Base-by-base conservation (phyloP, 2,113 vertebrate species). In the Puntigrus tetrazona region DNA sequence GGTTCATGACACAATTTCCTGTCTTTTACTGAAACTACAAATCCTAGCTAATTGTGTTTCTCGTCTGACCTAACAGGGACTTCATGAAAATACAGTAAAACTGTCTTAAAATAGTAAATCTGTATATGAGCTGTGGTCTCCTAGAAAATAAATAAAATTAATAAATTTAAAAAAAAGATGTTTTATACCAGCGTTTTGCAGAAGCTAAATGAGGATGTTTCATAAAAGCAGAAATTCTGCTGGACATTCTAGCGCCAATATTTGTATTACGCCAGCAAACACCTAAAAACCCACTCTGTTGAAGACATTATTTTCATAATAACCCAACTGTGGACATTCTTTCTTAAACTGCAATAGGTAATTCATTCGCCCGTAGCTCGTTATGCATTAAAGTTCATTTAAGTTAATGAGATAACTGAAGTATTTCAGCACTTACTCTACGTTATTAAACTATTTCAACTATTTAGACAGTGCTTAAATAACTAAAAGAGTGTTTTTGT, bases 251-350 rank as follows among this genome's bases (percentile, higher is more conserved):
- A 43, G 43, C 2, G 6, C 5, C n/a, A 75, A 25, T n/a, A 31
- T 18, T 52, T 41, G 4, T 43, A n/a, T n/a, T 14, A 45, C 45
- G 16, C 7, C 3, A 9, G 11, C 3, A 80, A 59, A 59, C 9
- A 22, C 20, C 52, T 7, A 31, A 83, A 82, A 86, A 72, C 38
- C 7, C 34, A 45, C 22, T 9, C 7, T 86, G 74, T 87, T 92
- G 59, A 86, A 77, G 80, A 73, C 45, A n/a, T 38, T 38, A 18
- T 18, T 57, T 76, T 77, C 5, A 4, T 16, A 14, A 78, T 78
- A 61, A 36, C 22, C 52, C 7, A 41, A 57, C 38, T 38, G 20
- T 78, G 47, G 38, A 73, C 41, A 25, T 73, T 73, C 69, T 73
- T 3, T 7, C 52, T 22, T 55, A 55, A 20, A 16, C 52, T 77